A percentile compares a stretch with the other conserved stretches of the same genome.
Conservation (phyloP, 2,113 vertebrate species). For the Eretmochelys imbricata region DNA sequence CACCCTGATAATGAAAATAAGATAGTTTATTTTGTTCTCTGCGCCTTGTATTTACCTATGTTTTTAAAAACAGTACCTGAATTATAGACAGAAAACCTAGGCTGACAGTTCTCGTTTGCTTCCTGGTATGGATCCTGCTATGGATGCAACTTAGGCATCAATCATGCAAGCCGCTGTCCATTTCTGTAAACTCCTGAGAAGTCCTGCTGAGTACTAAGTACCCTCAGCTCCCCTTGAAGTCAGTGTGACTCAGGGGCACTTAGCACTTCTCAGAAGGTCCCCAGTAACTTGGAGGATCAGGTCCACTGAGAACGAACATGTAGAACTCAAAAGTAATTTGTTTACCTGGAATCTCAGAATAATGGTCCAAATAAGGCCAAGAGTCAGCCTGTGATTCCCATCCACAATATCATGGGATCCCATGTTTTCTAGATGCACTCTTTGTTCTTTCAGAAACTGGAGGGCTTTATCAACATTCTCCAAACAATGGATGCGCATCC, state of each 20-base stretch:
- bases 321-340: neutral
- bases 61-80: neutral
- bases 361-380: conserved; percentile 98
- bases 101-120: neutral
- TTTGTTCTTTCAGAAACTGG: conserved; percentile 96
- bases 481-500: conserved; percentile 97
- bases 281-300: neutral
- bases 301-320: accelerated
- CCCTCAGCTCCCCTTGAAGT: neutral
- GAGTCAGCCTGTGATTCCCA: conserved; percentile 94
- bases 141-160: accelerated
- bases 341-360: conserved; percentile 96
- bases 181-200: neutral
- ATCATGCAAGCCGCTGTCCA: neutral
- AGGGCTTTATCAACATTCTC: conserved; percentile 98
- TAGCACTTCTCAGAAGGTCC: neutral
- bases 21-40: neutral
- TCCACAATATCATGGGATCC: conserved; percentile 97
- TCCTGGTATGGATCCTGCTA: neutral
- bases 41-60: neutral
- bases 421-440: conserved; percentile 98
- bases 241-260: neutral
- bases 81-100: neutral
- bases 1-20: neutral
- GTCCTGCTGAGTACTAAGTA: neutral